phyloP scores from a whole-genome alignment of 2,888 invertebrate species.

The Cephus nigrinus region DNA sequence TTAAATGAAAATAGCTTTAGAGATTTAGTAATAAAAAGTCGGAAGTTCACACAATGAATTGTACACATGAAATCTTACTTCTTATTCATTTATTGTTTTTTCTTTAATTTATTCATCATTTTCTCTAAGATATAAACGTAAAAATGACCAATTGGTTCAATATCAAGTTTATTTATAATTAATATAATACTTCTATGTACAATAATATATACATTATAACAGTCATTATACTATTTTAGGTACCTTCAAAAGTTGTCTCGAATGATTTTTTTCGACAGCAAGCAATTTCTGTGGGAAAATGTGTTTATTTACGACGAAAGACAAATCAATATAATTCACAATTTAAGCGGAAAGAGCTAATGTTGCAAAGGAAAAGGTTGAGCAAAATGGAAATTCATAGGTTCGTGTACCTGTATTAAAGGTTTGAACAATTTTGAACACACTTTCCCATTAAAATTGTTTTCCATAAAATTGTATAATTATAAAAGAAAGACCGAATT shows the following conservation, averaged over 20 bases:
- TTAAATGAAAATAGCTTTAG: not conserved
- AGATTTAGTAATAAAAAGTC: not conserved
- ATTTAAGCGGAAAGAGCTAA: not conserved
- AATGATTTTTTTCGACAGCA: not conserved
- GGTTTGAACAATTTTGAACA: not conserved
- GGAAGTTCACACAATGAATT: not conserved
- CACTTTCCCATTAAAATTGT: not conserved
- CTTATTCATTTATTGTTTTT: not conserved
- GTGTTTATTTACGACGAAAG: not conserved
- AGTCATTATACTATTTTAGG: not conserved
- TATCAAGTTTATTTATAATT: slow-evolving; percentile 19
- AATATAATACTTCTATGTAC: slow-evolving; percentile 13
- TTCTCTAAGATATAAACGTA: slow-evolving; percentile 23
- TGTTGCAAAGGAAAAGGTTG: not conserved
- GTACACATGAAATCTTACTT: not conserved
- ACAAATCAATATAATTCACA: not conserved
- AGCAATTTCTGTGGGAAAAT: not conserved
- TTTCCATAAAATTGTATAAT: not conserved
- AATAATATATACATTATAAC: slow-evolving; percentile 21
- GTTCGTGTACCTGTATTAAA: not conserved
- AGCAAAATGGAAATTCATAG: not conserved
- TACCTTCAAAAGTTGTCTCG: slow-evolving; percentile 1
- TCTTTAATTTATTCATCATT: slow-evolving; percentile 10
- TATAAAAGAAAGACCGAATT: not conserved
- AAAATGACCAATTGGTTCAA: slow-evolving; percentile 22